Base-by-base conservation (phyloP, 2,888 invertebrate species). In the Leistus spinibarbis region DNA sequence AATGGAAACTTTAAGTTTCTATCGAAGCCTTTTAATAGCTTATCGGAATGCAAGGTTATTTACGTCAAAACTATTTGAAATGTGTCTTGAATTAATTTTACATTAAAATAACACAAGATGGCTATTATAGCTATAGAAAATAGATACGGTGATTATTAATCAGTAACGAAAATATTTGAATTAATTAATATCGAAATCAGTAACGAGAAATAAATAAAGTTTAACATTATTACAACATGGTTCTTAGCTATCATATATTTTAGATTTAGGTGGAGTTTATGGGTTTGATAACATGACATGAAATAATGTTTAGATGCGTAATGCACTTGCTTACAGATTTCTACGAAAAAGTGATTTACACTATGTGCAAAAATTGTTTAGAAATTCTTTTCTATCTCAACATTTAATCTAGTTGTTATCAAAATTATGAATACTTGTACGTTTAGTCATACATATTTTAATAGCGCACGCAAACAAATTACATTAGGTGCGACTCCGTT, bases 31-130 rank as follows among this genome's bases (percentile, higher is more conserved):
- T 64, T 60, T 71, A 64, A 64, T 65, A 66, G 57, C 65, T 66
- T 23, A 23, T 54, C 62, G 74, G 74, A 74, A 74, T 68, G 74
- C 68, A 74, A 74, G 74, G 74, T 74, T 68, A 62, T 68, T 62
- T 68, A 24, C 62, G 53, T 57, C 67, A 16, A 40, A 66, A 66
- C 67, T 63, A 74, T 74, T 74, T 63, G 62, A 73, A 73, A 73
- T 73, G 73, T 67, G 73, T 67, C 23, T 73, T 73, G 73, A 57
- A 73, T 73, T 73, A 73, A 73, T 73, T 73, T 66, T 56, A 57
- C 67, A 73, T 73, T 73, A 57, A 66, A 64, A 56, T 72, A 72
- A 56, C n/a, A 54, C 40, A 40, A 40, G 40, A 40, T 40, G 40
- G 10, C 13, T 40, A 40, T 4, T 40, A 40, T 40, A 40, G 10